Conservation (phyloP, 2,888 invertebrate species). For the Sphinx pinastri region DNA sequence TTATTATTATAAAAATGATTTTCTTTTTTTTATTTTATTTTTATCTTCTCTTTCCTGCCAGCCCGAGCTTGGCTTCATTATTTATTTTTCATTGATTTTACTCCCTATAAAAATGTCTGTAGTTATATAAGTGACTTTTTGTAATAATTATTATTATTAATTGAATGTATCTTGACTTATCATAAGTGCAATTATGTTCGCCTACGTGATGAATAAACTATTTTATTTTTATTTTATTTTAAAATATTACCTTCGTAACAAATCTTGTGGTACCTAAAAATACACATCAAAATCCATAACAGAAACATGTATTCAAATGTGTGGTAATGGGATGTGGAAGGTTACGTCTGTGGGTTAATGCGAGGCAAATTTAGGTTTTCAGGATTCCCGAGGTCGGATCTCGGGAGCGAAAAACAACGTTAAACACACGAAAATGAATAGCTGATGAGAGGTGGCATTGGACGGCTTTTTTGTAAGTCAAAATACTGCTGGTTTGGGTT, state of each 20-base stretch:
- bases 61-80: no score
- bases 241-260: background rate
- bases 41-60: no score
- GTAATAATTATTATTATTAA: no score
- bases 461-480: conserved; percentile 2
- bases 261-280: background rate
- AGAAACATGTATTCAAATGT: conserved; percentile 17
- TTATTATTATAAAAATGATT: no score
- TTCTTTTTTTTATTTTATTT: no score
- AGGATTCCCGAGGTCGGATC: conserved; percentile 3
- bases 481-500: background rate
- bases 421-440: conserved; percentile 18
- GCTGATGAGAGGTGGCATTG: conserved; percentile 13
- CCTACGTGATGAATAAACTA: no score
- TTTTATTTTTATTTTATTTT: no score
- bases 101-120: no score
- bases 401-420: conserved; percentile 13
- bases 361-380: conserved; percentile 19
- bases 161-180: no score
- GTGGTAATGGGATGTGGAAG: conserved; percentile 11
- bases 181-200: no score
- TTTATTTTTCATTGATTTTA: no score
- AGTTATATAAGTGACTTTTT: no score
- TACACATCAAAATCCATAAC: background rate
- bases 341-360: conserved; percentile 22